Base-by-base conservation (phyloP, 2,888 invertebrate genomes). In the Lycophotia porphyrea region DNA sequence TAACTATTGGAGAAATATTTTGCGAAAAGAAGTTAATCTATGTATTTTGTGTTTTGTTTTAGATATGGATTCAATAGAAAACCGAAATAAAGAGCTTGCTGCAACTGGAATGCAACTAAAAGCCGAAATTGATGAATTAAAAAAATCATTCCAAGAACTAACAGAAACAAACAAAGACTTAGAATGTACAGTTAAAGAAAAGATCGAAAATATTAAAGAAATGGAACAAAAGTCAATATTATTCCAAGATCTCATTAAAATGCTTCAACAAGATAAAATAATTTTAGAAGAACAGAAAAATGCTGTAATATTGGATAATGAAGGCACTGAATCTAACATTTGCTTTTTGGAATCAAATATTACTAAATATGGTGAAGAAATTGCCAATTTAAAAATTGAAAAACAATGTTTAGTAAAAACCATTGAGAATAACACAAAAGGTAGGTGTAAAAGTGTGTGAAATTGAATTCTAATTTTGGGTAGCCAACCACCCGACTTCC, bases 341-440 rank as follows among this genome's bases (percentile, higher is more conserved):
- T 39, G 44, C 68, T 58, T 31, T 58, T 68, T 83, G 55, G 70
- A 83, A 64, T 60, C 74, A 8, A 77, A 80, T 65, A 60, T 73
- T 42, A 36, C 67, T 21, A 69, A 61, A 27, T 63, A 73, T 0
- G 66, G 74, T 52, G 86, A 87, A 65, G 81, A 88, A 69, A 74
- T 85, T 3, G 72, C 73, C 31, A 80, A 79, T 71, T 69, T 88
- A 47, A 88, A 81, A 49, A 79, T 74, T 21, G 91, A 91, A 39
- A 90, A 90, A 64, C 64, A 63, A n/a, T 77, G 86, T 24, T 82
- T 91, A 71, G 55, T 80, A 15, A 82, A 84, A 60, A 79, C 80
- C 13, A 80, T 91, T 61, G 90, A 92, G 76, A 89, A 91, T 61
- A 92, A 92, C 64, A 90, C 88, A 87, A 85, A 84, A 79, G 92